Percentiles rank a stretch among this genome's conserved stretches.
phyloP scores from a whole-genome alignment of 2,113 vertebrate genomes.

The Cnemophilus loriae region DNA sequence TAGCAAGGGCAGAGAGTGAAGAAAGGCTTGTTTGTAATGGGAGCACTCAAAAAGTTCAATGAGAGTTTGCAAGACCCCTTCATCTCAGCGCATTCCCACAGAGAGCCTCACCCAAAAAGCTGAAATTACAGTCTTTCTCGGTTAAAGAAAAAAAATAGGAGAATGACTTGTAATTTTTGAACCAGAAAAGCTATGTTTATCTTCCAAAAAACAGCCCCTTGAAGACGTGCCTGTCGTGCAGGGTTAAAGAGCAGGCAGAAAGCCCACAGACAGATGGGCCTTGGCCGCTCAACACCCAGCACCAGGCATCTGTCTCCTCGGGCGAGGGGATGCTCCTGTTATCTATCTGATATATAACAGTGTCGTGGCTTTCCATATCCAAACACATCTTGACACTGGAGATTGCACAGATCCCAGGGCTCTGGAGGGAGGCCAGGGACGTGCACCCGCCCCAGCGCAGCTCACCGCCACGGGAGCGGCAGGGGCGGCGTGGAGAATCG shows the following conservation, averaged over 20 bases:
- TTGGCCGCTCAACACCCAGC: neutral
- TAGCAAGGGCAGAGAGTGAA: neutral
- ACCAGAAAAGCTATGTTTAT: conserved; percentile 10
- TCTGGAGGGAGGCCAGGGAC: conserved; percentile 18
- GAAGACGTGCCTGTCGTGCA: neutral
- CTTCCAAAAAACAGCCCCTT: neutral
- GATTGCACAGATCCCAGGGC: conserved; percentile 45
- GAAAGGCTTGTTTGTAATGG: neutral
- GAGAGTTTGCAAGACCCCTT: conserved; percentile 10
- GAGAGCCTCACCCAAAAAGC: neutral
- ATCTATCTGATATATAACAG: conserved; percentile 45
- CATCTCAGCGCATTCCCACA: neutral
- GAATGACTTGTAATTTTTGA: conserved; percentile 23
- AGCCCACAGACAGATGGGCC: rapidly evolving
- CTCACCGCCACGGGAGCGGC: neutral
- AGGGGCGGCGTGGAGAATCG: rapidly evolving
- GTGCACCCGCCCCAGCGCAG: neutral
- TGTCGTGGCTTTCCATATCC: neutral
- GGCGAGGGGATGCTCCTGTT: neutral
- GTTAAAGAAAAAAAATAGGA: neutral
- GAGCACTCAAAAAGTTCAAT: neutral
- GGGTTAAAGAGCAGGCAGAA: conserved; percentile 1
- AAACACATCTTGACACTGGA: conserved; percentile 63
- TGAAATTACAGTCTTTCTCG: neutral
- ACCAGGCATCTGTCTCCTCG: neutral